Conservation (phyloP, 2,113 vertebrate genomes). For the Actenoides hombroni region DNA sequence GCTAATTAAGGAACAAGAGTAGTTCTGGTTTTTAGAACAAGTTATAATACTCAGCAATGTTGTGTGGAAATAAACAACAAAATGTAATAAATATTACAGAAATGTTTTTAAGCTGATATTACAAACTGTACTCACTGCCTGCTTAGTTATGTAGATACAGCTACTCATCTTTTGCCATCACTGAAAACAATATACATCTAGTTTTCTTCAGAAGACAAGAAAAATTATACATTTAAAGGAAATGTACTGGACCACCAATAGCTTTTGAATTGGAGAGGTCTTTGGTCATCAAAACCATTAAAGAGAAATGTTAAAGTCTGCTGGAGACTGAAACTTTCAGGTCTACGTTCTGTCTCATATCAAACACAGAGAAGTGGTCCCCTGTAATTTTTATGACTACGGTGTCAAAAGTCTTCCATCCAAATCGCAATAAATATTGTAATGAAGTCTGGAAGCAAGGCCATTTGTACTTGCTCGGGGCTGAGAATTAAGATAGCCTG, state of each 20-base stretch:
- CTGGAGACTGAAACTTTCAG: conserved; percentile 63
- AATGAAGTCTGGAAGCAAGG: conserved; percentile 90
- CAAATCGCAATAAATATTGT: conserved; percentile 93
- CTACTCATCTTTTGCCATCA: neutral
- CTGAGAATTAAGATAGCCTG: conserved; percentile 92
- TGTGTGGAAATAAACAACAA: neutral
- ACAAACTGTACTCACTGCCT: neutral
- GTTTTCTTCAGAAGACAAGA: neutral
- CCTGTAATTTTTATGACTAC: conserved; percentile 91
- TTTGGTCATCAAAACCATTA: conserved; percentile 64
- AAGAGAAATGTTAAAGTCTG: conserved; percentile 57
- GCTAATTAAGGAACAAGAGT: neutral
- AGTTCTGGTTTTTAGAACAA: neutral
- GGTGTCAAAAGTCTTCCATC: conserved; percentile 93
- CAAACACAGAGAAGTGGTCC: conserved; percentile 73
- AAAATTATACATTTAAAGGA: neutral
- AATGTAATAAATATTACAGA: neutral
- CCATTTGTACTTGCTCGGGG: conserved; percentile 89
- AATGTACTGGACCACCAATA: conserved; percentile 31
- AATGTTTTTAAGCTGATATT: neutral
- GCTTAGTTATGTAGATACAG: neutral
- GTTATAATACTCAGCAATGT: neutral
- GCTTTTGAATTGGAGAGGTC: conserved; percentile 53
- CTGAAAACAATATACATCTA: neutral
- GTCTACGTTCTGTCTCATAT: conserved; percentile 80